Percentiles rank a stretch among this genome's conserved stretches.
phyloP scores from a whole-genome alignment of 2,797 vertebrate species.

The Nyctibius grandis region DNA sequence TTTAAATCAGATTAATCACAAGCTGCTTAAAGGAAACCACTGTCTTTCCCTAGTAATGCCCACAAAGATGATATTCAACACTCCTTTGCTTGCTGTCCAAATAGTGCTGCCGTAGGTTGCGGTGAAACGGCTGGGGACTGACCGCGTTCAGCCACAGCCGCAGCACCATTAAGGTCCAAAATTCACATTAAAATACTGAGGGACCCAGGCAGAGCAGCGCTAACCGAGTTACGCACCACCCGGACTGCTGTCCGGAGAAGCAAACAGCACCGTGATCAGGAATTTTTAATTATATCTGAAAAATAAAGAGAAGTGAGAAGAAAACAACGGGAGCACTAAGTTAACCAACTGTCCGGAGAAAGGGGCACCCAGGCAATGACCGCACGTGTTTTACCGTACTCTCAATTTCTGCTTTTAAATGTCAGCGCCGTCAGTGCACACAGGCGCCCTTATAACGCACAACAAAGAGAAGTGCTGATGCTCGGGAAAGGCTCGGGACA shows the following conservation, averaged over 20 bases:
- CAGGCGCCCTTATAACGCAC: neutral
- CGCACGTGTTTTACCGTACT: accelerated
- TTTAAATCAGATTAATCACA: constrained; percentile 28
- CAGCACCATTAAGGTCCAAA: neutral
- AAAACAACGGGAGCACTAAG: neutral
- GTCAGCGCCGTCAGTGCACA: neutral
- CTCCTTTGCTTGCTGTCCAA: neutral
- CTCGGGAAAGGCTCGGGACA: neutral
- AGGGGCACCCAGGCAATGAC: neutral
- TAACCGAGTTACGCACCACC: neutral
- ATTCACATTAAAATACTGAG: neutral
- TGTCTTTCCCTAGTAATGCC: neutral
- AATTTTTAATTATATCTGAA: neutral
- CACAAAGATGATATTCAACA: neutral
- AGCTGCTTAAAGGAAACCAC: constrained; percentile 40
- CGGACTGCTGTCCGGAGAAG: neutral
- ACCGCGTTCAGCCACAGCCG: neutral
- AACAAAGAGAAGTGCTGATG: constrained; percentile 37
- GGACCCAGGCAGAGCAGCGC: neutral
- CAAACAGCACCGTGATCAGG: neutral
- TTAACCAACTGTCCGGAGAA: neutral
- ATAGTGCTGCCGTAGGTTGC: neutral
- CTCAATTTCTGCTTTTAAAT: constrained; percentile 25
- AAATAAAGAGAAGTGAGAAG: constrained; percentile 8
- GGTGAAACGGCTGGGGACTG: neutral